Evolutionary conservation across 2,797 vertebrate species (phyloP), one percentile per base, ranked within the genome.

Genomic region (Ptychadena robeensis): DNA sequence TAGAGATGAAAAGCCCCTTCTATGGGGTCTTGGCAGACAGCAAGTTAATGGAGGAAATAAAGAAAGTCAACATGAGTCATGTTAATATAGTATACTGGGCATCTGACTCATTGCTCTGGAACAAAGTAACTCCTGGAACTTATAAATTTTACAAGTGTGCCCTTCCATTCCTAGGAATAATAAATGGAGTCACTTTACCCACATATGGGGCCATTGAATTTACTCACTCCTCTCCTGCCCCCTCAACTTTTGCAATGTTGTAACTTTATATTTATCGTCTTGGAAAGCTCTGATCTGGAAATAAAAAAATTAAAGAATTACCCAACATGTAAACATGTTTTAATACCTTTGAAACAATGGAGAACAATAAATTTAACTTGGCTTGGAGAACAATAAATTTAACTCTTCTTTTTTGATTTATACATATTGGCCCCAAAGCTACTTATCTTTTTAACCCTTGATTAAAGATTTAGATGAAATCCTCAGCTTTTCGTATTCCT

Each of bases 201-300:
- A 65, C 79, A 81, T 53, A 31, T 53, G 31, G 31, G 28, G n/a
- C 72, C 28, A 28, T 44, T n/a, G 2, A 28, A 67, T 57, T 57
- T 40, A 68, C 59, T 64, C 10, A 87, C 73, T 73, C 86, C 80
- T 77, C 10, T 84, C 82, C 82, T 71, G 67, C 86, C 88, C 90
- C 90, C 92, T 88, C 81, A 83, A 88, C 88, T 92, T 93, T 90
- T 91, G 90, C 91, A 93, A 92, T 71, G 79, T 87, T 81, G 81
- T 92, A 86, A 93, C 90, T 88, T 93, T 92, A 93, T 92, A 90
- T 81, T 91, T 88, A 88, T 91, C 90, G 88, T 90, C 89, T 92
- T 89, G 88, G 87, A 59, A 79, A 40, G 15, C 22, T 35, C 44
- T 18, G 40, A 15, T 79, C 25, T 32, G 63, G 40, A 59, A 79